phyloP scores from a whole-genome alignment of 2,888 invertebrate genomes.

The Galerucella nymphaeae region DNA sequence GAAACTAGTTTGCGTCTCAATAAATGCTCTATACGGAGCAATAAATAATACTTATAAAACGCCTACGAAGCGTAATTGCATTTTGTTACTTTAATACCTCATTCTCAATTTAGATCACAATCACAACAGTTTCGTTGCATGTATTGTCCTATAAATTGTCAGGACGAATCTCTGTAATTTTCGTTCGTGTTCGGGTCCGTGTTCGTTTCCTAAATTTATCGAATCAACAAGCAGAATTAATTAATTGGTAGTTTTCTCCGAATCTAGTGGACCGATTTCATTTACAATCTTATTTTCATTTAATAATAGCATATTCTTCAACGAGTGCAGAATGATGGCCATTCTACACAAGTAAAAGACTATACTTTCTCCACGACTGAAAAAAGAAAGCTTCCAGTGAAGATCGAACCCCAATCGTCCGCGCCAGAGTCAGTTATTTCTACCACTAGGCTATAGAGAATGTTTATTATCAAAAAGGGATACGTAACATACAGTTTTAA shows the following conservation, averaged over 20 bases:
- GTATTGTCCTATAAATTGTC: slow-evolving; percentile 36
- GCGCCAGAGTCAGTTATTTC: no score
- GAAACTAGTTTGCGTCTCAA: slow-evolving; percentile 14
- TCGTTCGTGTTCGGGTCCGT: slow-evolving; percentile 27
- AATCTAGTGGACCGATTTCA: no score
- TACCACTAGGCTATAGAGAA: no score
- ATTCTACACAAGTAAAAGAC: no score
- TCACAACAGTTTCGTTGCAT: slow-evolving; percentile 30
- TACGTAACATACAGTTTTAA: no score
- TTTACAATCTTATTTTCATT: no score
- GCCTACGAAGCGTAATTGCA: slow-evolving; percentile 32
- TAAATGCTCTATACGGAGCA: slow-evolving; percentile 1
- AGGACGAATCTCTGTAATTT: slow-evolving; percentile 34
- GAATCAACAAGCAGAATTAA: slow-evolving; percentile 23
- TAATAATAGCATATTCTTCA: no score
- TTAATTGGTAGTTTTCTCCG: not conserved
- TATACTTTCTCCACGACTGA: no score
- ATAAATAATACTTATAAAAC: slow-evolving; percentile 31
- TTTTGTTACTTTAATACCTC: slow-evolving; percentile 32
- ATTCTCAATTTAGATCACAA: slow-evolving; percentile 35
- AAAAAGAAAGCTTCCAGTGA: no score
- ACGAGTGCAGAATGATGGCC: no score
- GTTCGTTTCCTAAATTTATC: slow-evolving; percentile 33
- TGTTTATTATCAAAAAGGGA: no score
- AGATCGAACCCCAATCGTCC: no score